phyloP scores from a whole-genome alignment of 92 coral and sea anemone genomes.

The Phenganax marumi region DNA sequence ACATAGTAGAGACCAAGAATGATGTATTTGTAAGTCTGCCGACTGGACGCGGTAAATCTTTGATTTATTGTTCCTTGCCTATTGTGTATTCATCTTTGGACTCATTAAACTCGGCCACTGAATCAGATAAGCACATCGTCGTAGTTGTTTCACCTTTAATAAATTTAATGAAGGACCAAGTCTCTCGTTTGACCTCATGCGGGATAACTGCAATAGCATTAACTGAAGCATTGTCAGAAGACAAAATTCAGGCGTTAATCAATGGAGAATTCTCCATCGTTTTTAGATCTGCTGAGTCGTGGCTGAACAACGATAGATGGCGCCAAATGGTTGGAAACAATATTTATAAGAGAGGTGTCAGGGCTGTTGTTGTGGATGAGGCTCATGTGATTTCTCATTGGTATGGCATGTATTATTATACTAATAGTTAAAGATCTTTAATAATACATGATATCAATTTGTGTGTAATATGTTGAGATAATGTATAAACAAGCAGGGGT shows the following conservation, averaged over 20 bases:
- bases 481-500: background rate
- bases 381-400: conserved; percentile 46
- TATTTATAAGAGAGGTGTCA: conserved; percentile 6
- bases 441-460: background rate
- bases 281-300: conserved; percentile 40
- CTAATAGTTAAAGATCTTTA: background rate
- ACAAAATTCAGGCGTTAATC: conserved; percentile 7
- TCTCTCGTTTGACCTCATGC: conserved; percentile 17
- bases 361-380: conserved; percentile 44
- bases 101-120: background rate
- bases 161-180: conserved; percentile 38
- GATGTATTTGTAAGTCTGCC: conserved; percentile 23
- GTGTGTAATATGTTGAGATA: background rate
- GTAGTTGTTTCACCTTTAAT: conserved; percentile 37
- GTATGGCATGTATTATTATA: conserved; percentile 9
- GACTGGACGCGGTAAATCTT: conserved; percentile 1
- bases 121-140: conserved; percentile 21
- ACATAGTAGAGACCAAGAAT: background rate
- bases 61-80: background rate
- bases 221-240: background rate
- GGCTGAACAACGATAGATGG: conserved; percentile 40
- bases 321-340: conserved; percentile 26
- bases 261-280: conserved; percentile 34
- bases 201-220: conserved; percentile 31
- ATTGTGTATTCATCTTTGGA: conserved; percentile 20